A percentile compares a stretch with the other conserved stretches of the same genome.
These are phyloP conservation scores for Cyanoderma ruficeps DNA, from an alignment of 2,113 vertebrate genomes.

Conservation along the genomic window DNA sequence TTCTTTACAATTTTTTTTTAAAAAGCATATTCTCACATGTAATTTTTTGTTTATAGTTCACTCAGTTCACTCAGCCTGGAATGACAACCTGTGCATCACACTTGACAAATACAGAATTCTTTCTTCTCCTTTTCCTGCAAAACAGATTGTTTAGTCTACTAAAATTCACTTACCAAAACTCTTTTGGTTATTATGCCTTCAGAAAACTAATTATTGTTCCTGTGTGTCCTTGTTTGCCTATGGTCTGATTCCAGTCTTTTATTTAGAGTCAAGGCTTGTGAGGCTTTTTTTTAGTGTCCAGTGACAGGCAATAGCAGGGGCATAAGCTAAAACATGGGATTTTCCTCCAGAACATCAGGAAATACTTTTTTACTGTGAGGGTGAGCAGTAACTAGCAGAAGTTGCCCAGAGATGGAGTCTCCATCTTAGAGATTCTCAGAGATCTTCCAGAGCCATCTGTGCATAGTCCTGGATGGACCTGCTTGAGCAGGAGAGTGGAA, in stretches of 20 bases:
- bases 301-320: not conserved
- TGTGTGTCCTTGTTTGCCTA: not conserved
- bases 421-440: not conserved
- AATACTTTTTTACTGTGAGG: not conserved
- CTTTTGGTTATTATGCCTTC: not conserved
- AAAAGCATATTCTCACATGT: not conserved
- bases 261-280: not conserved
- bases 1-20: not conserved
- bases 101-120: not conserved
- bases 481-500: rapidly evolving
- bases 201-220: not conserved
- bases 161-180: not conserved
- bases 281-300: not conserved
- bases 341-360: not conserved
- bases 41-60: not conserved
- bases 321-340: not conserved
- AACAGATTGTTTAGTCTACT: not conserved
- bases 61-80: not conserved
- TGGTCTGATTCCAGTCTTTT: not conserved
- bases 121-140: not conserved
- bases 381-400: not conserved
- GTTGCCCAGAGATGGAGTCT: not conserved
- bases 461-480: not conserved
- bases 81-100: not conserved
- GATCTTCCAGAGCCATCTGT: not conserved